Percentiles rank a stretch among this genome's conserved stretches.
Evolutionary conservation across 2,797 vertebrate species (phyloP).

Genomic region (Moxostoma hubbsi): DNA sequence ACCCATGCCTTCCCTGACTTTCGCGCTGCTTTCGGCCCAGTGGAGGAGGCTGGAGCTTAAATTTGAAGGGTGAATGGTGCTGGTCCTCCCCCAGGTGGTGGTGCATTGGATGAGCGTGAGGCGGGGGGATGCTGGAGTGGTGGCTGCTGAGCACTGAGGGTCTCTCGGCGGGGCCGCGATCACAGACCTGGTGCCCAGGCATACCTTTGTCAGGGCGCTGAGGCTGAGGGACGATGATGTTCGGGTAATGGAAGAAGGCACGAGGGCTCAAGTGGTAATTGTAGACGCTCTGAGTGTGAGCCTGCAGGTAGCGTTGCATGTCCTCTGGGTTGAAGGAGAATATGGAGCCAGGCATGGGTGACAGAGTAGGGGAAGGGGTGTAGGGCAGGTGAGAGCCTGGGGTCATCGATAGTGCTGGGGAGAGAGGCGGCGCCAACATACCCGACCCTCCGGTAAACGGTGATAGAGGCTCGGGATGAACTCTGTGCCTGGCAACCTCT

Average conservation of each 20-base stretch:
- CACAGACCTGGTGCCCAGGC: conserved; percentile 58
- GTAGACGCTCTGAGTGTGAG: conserved; percentile 91
- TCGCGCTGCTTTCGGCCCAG: conserved; percentile 84
- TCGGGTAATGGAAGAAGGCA: conserved; percentile 91
- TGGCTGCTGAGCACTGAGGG: conserved; percentile 63
- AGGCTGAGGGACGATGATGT: conserved; percentile 88
- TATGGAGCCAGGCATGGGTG: conserved; percentile 89
- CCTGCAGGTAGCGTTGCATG: conserved; percentile 94
- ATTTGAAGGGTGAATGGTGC: conserved; percentile 85
- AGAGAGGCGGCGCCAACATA: conserved; percentile 84
- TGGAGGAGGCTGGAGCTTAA: conserved; percentile 91
- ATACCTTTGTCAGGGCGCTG: conserved; percentile 76
- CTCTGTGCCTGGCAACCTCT: conserved; percentile 74
- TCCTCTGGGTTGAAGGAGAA: conserved; percentile 94
- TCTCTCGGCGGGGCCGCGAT: conserved; percentile 58
- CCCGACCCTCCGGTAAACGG: conserved; percentile 82
- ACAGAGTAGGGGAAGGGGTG: conserved; percentile 87
- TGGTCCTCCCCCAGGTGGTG: conserved; percentile 75
- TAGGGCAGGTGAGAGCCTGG: conserved; percentile 87
- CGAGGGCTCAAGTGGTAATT: conserved; percentile 93
- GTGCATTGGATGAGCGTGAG: conserved; percentile 57
- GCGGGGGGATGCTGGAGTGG: conserved; percentile 73
- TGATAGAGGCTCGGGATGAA: conserved; percentile 86
- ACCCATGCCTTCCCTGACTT: conserved; percentile 68
- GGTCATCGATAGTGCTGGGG: conserved; percentile 88